These are phyloP conservation scores for Hippocampus zosterae DNA, from an alignment of 2,113 vertebrate species.

Conservation along the genomic window DNA sequence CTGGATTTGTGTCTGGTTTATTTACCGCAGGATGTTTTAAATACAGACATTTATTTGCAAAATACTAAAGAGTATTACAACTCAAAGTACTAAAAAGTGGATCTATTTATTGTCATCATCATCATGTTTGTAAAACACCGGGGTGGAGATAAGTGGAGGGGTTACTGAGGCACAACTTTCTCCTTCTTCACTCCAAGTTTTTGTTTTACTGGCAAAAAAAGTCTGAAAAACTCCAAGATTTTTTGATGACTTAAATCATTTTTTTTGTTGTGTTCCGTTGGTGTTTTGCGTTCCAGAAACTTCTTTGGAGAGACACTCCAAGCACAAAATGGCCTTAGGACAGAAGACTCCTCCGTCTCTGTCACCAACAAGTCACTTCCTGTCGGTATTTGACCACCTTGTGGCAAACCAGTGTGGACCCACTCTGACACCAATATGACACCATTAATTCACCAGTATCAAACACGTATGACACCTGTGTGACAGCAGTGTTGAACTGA, in stretches of 20 bases:
- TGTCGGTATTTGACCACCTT: background rate
- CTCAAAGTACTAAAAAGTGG: constrained; percentile 68
- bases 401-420: background rate
- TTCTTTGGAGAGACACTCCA: background rate
- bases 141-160: constrained; percentile 13
- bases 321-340: constrained; percentile 1
- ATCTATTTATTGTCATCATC: constrained; percentile 47
- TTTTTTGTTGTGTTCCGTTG: background rate
- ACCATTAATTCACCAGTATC: background rate
- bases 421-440: background rate
- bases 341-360: background rate
- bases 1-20: background rate
- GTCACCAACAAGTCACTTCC: constrained; percentile 19
- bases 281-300: background rate
- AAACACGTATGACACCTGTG: no score
- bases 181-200: constrained; percentile 56
- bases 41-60: constrained; percentile 69
- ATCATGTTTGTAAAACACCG: constrained; percentile 52
- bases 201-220: constrained; percentile 34
- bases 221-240: background rate
- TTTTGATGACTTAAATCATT: background rate
- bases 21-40: constrained; percentile 38
- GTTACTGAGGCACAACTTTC: constrained; percentile 57
- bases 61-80: constrained; percentile 70
- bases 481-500: background rate